Conservation (phyloP, 1,140 invertebrate genomes). For the Gerris buenoi region DNA sequence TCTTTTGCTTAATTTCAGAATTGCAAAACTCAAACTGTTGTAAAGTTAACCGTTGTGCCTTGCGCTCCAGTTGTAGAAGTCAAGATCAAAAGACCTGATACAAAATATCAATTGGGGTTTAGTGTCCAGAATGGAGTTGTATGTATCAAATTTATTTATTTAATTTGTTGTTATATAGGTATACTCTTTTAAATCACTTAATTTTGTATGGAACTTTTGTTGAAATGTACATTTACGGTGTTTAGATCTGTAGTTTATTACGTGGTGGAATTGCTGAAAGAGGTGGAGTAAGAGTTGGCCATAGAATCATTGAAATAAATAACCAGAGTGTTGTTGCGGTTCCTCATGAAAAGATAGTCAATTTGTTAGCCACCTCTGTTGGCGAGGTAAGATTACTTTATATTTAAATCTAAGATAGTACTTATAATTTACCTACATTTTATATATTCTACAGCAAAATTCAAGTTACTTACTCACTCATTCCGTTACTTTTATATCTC, state of each 20-base stretch:
- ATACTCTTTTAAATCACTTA: no score
- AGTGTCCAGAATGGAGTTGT: conserved; percentile 99
- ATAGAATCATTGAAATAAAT: conserved; percentile 99
- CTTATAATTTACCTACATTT: no score
- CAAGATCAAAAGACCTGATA: conserved; percentile 96
- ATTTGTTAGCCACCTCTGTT: conserved; percentile 92
- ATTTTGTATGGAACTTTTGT: no score
- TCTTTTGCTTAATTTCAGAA: conserved; percentile 39
- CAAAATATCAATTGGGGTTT: conserved; percentile 98
- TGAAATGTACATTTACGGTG: neutral
- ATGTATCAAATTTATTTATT: conserved; percentile 32
- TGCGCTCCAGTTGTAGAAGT: conserved; percentile 99
- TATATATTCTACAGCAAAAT: no score
- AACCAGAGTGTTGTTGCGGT: conserved; percentile 97
- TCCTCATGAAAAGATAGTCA: conserved; percentile 98
- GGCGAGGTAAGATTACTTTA: conserved; percentile 92
- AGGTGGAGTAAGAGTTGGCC: conserved; percentile 93
- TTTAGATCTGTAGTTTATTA: conserved; percentile 89
- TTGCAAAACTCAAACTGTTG: conserved; percentile 90
- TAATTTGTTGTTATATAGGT: no score
- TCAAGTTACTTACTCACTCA: no score
- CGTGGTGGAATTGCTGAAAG: conserved; percentile 96
- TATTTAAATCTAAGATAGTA: no score
- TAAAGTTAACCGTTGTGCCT: conserved; percentile 95
- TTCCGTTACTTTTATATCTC: no score